Evolutionary conservation across 1,140 invertebrate species (phyloP).

Genomic region (Caenorhabditis inopinata): DNA sequence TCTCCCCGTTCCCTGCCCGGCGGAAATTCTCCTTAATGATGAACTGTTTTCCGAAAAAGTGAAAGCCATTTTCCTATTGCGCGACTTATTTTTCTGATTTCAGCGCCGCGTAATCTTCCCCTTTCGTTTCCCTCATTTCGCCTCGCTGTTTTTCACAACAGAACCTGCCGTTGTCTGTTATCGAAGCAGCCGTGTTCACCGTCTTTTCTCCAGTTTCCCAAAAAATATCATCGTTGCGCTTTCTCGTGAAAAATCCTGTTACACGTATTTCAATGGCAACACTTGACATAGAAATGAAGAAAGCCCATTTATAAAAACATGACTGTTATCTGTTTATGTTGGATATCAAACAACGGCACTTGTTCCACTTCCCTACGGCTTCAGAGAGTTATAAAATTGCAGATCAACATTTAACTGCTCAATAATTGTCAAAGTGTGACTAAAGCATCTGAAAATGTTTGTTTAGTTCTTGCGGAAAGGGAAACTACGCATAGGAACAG

Average conservation of each 20-base stretch:
- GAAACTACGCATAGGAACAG: no score
- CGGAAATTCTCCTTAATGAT: not conserved
- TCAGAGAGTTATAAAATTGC: no score
- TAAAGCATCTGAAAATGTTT: no score
- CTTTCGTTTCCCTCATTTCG: not conserved
- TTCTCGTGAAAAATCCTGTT: constrained; percentile 20
- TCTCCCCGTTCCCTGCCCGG: no score
- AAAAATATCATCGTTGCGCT: not conserved
- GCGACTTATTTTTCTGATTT: not conserved
- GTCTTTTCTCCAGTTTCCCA: not conserved
- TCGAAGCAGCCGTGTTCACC: not conserved
- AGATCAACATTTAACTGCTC: no score
- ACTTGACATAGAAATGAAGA: no score
- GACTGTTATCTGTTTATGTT: not conserved
- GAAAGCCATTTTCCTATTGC: not conserved
- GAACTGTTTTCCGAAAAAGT: not conserved
- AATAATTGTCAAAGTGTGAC: no score
- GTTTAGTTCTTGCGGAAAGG: no score
- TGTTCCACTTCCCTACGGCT: no score
- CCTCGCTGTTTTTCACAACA: not conserved
- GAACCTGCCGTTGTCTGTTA: constrained; percentile 14
- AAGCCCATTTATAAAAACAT: no score
- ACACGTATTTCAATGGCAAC: no score
- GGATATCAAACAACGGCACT: no score
- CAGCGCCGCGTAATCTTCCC: not conserved